Evolutionary conservation across 2,113 vertebrate species (phyloP).

Genomic region (Haliaeetus leucogaster): DNA sequence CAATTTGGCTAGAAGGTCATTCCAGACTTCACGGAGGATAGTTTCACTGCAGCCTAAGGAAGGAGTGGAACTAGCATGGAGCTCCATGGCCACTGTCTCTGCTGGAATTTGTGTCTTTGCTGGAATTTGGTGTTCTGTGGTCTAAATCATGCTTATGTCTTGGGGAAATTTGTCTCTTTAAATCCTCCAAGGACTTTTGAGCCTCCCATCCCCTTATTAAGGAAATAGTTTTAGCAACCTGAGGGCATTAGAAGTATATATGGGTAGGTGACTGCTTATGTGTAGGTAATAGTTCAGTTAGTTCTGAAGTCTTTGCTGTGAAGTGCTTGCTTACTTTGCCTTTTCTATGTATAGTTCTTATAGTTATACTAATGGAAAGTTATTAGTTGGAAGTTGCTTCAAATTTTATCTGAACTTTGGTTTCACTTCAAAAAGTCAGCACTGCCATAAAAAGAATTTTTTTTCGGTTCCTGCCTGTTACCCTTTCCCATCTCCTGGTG

Average conservation of each 20-base stretch:
- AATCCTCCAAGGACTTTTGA: neutral
- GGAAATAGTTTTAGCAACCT: neutral
- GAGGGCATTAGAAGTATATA: fast-evolving
- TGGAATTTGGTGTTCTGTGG: neutral
- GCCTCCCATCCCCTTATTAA: neutral
- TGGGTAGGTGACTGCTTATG: fast-evolving
- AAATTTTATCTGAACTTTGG: neutral
- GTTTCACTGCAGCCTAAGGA: neutral
- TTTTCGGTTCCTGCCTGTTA: neutral
- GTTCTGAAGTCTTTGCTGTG: neutral
- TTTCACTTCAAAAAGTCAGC: neutral
- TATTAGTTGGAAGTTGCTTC: neutral
- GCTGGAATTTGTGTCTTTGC: neutral
- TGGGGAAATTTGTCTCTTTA: neutral
- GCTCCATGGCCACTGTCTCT: fast-evolving
- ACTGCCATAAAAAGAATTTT: neutral
- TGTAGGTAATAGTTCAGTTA: neutral
- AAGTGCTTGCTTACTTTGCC: neutral
- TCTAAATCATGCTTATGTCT: neutral
- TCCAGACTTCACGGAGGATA: too few relatives aligned
- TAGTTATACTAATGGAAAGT: fast-evolving
- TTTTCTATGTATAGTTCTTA: fast-evolving
- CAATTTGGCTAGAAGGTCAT: neutral
- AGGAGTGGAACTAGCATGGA: fast-evolving
- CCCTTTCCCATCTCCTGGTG: fast-evolving